Conservation (phyloP, 2,797 vertebrate genomes). For the Falco peregrinus region DNA sequence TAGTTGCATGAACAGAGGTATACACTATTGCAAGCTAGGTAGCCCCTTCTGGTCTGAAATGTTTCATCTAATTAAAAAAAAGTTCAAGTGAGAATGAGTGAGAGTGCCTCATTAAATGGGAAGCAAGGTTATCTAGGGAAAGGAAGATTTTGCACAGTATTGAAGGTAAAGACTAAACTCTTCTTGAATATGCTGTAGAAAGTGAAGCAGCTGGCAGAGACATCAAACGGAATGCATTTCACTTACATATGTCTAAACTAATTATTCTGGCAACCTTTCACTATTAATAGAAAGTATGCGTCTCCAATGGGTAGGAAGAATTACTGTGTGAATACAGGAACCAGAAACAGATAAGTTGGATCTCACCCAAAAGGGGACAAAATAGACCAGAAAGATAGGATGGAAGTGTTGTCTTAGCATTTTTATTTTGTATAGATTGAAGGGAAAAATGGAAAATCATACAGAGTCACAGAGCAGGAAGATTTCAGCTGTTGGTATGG, state of each 20-base stretch:
- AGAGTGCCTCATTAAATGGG: fast-evolving
- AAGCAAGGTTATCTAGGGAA: neutral
- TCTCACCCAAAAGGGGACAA: neutral
- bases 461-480: neutral
- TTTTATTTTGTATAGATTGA: neutral
- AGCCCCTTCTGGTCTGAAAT: neutral
- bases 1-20: neutral
- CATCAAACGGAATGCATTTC: neutral
- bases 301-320: neutral
- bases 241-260: neutral
- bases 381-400: neutral
- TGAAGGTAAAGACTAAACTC: neutral
- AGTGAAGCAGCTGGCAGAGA: neutral
- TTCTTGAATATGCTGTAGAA: neutral
- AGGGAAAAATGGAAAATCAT: neutral
- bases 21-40: neutral
- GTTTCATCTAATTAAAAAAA: neutral
- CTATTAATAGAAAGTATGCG: neutral
- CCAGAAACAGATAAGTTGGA: neutral
- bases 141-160: neutral
- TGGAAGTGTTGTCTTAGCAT: neutral
- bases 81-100: neutral
- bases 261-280: neutral
- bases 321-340: neutral
- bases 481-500: neutral